These are phyloP conservation scores for Bucco capensis DNA, from an alignment of 2,113 vertebrate genomes.

Conservation along the genomic window DNA sequence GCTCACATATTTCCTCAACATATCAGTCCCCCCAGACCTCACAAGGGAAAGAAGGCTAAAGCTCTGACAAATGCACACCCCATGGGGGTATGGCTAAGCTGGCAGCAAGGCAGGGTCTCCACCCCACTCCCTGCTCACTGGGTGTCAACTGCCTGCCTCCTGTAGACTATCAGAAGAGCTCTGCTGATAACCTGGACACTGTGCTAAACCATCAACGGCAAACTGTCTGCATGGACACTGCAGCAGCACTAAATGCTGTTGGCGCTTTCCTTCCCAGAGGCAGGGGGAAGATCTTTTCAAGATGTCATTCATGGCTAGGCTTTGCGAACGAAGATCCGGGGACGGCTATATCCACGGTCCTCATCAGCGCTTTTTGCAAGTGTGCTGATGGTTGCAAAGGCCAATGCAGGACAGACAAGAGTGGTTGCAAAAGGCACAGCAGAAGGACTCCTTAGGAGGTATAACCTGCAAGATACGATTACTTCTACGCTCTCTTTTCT, in stretches of 20 bases:
- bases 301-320: no score
- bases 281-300: neutral
- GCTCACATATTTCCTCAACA: neutral
- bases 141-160: neutral
- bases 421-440: no score
- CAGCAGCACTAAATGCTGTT: neutral
- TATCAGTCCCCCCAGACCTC: neutral
- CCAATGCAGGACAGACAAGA: no score
- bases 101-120: neutral
- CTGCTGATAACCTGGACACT: fast-evolving
- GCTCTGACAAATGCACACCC: neutral
- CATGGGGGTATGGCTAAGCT: neutral
- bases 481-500: no score
- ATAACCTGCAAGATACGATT: no score
- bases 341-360: no score
- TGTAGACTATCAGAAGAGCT: neutral
- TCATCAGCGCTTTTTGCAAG: no score
- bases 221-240: neutral
- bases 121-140: neutral
- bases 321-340: no score
- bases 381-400: no score
- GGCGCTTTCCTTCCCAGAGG: neutral
- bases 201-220: neutral
- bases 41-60: neutral
- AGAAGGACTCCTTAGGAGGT: no score